Base-by-base conservation (phyloP, 2,797 vertebrate genomes). In the Urophycis tenuis region DNA sequence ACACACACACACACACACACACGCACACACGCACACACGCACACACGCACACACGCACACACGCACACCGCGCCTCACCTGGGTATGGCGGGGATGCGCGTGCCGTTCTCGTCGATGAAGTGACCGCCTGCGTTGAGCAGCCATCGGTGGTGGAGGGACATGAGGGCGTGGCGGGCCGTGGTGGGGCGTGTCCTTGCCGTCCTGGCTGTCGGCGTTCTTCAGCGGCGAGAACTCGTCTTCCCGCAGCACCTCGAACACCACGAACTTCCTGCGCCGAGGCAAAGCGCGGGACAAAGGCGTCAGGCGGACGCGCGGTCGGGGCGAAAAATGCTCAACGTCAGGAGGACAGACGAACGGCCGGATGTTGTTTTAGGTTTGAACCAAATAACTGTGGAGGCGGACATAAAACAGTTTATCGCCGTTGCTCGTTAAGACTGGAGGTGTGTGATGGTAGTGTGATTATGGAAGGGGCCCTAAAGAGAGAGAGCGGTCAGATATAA, bases 121-220 rank as follows among this genome's bases (percentile, higher is more conserved):
- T 97, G 95, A 0, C 96, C 97, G 0, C 97, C 97, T 0, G 96
- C 96, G 19, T 95, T 99, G 83, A 99, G 95, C 78, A 98, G 95
- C 97, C 98, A 99, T 89, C 97, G 95, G 84, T 98, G 97, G 82
- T 99, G 98, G 30, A 99, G 92, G 1, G 97, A 98, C 95, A 96
- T 94, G 79, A 99, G 88, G 22, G 96, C 92, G 0, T 98, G 97
- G 36, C 94, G 92, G 1, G 97, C 95, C 0, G 97, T 98, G 34
- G 95, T 96, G 76, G 76, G 98, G 98, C 30, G 96, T 99, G 92
- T 99, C 98, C 87, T 98, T 99, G 60, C 95, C 96, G 0, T 96
- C 95, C 88, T 98, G 97, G 83, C 95, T 95, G 90, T 99, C 97
- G 0, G 96, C 96, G 0, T 99, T 99, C 92, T 99, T 99, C 75